phyloP scores from a whole-genome alignment of 2,797 vertebrate genomes.

The Brotogeris chrysoptera region DNA sequence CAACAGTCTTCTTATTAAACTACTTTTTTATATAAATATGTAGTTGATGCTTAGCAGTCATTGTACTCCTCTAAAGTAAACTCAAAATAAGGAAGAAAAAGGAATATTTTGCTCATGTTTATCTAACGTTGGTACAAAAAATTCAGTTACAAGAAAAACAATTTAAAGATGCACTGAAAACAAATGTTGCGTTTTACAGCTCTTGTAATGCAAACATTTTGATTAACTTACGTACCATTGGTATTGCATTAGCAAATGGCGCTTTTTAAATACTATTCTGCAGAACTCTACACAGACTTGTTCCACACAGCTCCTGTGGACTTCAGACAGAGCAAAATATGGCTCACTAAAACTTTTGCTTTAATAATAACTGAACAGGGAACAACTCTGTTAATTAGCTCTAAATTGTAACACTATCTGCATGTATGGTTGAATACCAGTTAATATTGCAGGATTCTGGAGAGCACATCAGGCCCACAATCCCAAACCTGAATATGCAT shows the following conservation, averaged over 20 bases:
- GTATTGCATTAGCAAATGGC: neutral
- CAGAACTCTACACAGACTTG: neutral
- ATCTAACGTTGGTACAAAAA: neutral
- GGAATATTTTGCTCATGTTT: neutral
- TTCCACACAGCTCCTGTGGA: neutral
- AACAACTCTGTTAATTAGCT: neutral
- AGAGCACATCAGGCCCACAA: neutral
- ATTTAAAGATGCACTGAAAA: neutral
- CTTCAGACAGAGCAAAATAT: neutral
- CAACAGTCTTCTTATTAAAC: neutral
- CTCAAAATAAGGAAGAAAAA: neutral
- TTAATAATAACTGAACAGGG: neutral
- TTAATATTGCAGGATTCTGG: neutral
- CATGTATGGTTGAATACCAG: neutral
- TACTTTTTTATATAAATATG: neutral
- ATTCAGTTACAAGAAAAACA: neutral
- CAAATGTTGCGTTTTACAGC: neutral
- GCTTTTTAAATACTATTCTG: neutral
- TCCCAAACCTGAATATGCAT: neutral
- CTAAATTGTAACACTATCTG: neutral
- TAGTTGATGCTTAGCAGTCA: neutral
- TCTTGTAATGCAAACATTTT: neutral
- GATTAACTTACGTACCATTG: neutral
- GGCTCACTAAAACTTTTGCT: neutral
- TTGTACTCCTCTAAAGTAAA: neutral